Base-by-base conservation (phyloP, 2,888 invertebrate genomes). In the Kuschelorhynchus macadamiae region DNA sequence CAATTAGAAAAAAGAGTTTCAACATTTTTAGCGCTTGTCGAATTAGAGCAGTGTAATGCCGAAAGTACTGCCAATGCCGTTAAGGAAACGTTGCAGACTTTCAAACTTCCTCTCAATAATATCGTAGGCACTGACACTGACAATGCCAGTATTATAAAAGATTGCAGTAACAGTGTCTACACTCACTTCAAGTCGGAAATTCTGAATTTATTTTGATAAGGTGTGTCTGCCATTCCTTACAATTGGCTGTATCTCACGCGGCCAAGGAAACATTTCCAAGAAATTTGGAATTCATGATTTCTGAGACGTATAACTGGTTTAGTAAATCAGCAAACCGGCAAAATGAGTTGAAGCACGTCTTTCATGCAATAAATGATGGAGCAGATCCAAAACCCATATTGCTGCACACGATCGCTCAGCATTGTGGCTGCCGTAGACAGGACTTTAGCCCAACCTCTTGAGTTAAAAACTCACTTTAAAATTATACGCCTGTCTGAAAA, bases 191-290 rank as follows among this genome's bases (percentile, higher is more conserved):
- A 80, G 76, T 47, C 60, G 65, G 71, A 77, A 14, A 33, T 75
- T 9, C 78, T 79, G 16, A 59, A 76, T 59, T 39, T 74, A 33
- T 70, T 20, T 52, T 72, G 14, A 39, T 71, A 12, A 25, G 65
- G n/a, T 72, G 81, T 71, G 71, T 81, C 1, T 81, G 81, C 61
- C 81, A 82, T 70, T 81, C 80, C 21, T 63, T 82, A 33, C 76
- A 77, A 32, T 68, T 81, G 17, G 77, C 77, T 7, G 74, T 75
- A 18, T 78, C 79, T n/a, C 53, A 68, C 30, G 78, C 78, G 25
- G 55, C 75, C 16, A 55, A 73, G 61, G 72, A 78, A 21, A 72
- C 68, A 59, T 70, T 76, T 21, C 74, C 75, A 1, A 72, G 79
- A 60, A 77, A 80, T 77, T 57, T 73, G 11, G 69, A 74, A 60